phyloP scores from a whole-genome alignment of 2,888 invertebrate species.

The Nomada lathburiana region DNA sequence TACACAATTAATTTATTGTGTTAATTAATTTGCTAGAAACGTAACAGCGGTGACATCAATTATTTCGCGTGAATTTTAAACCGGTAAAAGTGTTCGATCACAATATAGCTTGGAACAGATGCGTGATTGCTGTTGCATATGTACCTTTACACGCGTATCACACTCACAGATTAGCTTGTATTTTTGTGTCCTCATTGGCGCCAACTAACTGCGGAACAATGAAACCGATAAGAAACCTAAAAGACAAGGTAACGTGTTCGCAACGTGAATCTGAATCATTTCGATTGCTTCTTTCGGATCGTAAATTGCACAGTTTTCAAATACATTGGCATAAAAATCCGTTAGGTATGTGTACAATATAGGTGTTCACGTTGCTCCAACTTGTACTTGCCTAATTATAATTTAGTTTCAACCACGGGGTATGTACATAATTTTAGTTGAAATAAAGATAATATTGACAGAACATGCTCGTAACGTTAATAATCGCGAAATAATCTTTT shows the following conservation, averaged over 20 bases:
- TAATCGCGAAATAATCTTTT: not conserved
- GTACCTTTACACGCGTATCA: conserved; percentile 19
- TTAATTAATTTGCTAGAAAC: not conserved
- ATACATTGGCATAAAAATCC: not conserved
- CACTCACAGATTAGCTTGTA: conserved; percentile 36
- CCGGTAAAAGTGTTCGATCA: not conserved
- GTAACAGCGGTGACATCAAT: not conserved
- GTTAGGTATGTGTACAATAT: not conserved
- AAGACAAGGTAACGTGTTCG: conserved; percentile 18
- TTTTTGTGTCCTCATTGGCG: conserved; percentile 46
- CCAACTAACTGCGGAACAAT: conserved; percentile 42
- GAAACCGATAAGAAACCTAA: conserved; percentile 36
- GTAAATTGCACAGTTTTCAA: not conserved
- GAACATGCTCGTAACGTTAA: not conserved
- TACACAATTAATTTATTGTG: not conserved
- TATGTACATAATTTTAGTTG: not conserved
- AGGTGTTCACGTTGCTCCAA: not conserved
- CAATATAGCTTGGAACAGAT: not conserved
- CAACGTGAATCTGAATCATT: not conserved
- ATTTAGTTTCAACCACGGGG: not conserved
- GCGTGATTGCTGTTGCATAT: conserved; percentile 22
- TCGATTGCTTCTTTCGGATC: not conserved
- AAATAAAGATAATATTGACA: not conserved
- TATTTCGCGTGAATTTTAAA: not conserved
- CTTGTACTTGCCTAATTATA: not conserved